A percentile compares a stretch with the other conserved stretches of the same genome.
Conservation (phyloP, 2,113 vertebrate genomes). For the Meriones unguiculatus region DNA sequence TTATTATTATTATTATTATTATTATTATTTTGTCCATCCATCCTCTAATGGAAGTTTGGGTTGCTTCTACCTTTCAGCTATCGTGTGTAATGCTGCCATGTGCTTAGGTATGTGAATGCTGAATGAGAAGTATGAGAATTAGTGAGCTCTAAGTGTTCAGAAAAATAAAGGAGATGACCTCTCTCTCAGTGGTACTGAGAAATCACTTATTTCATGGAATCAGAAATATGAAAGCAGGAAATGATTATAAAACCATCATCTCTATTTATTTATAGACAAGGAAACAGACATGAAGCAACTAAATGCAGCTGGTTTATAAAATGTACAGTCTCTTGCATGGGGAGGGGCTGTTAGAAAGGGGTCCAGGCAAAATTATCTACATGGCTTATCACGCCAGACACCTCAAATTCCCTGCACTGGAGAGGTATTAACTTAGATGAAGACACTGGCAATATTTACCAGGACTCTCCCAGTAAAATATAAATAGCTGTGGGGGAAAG, state of each 20-base stretch:
- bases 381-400: conserved; percentile 36
- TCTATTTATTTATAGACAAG: conserved; percentile 31
- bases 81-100: neutral
- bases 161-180: conserved; percentile 26
- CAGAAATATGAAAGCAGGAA: conserved; percentile 46
- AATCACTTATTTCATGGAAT: conserved; percentile 63
- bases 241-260: conserved; percentile 22
- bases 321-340: neutral
- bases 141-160: neutral
- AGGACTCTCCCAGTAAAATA: conserved; percentile 66
- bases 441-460: conserved; percentile 55
- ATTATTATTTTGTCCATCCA: neutral
- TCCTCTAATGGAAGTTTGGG: neutral
- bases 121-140: neutral
- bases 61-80: neutral
- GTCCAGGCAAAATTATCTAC: conserved; percentile 28
- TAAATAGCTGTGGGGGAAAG: conserved; percentile 67
- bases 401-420: conserved; percentile 62
- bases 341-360: neutral
- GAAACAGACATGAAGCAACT: conserved; percentile 3
- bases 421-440: conserved; percentile 61
- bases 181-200: conserved; percentile 6
- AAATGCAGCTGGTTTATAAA: neutral
- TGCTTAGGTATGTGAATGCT: neutral
- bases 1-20: too few relatives aligned